These are phyloP conservation scores for Epinephelus cyanopodus DNA, from an alignment of 2,113 vertebrate genomes.

Conservation along the genomic window DNA sequence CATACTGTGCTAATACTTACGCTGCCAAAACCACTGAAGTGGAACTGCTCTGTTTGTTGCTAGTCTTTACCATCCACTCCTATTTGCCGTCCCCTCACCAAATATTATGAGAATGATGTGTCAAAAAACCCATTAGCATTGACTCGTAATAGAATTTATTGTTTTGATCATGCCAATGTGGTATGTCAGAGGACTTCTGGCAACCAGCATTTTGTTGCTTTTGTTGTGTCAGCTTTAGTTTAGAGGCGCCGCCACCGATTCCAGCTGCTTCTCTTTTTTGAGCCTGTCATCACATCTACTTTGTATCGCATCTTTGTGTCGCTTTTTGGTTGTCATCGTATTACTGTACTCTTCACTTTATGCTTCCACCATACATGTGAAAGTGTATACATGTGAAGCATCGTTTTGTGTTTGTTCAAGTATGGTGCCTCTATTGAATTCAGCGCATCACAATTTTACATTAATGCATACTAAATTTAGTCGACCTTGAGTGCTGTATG, in stretches of 20 bases:
- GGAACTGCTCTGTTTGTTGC: constrained; percentile 67
- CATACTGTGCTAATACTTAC: constrained; percentile 70
- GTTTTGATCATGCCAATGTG: constrained; percentile 60
- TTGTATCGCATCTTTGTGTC: constrained; percentile 82
- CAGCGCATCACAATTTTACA: constrained; percentile 63
- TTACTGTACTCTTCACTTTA: constrained; percentile 77
- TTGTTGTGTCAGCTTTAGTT: constrained; percentile 81
- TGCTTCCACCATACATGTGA: constrained; percentile 81
- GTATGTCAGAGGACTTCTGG: constrained; percentile 64
- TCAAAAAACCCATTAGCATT: constrained; percentile 51
- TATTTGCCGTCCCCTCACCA: constrained; percentile 58
- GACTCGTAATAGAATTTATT: constrained; percentile 55
- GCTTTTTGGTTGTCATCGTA: constrained; percentile 84
- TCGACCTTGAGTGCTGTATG: constrained; percentile 52
- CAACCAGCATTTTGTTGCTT: constrained; percentile 77
- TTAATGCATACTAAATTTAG: constrained; percentile 70
- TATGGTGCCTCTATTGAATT: constrained; percentile 82
- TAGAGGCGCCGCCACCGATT: constrained; percentile 79
- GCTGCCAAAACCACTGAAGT: constrained; percentile 70
- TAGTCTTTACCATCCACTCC: constrained; percentile 50
- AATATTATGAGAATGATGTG: constrained; percentile 55
- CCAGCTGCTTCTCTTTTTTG: constrained; percentile 83
- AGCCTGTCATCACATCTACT: constrained; percentile 85
- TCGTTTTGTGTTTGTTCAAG: constrained; percentile 76
- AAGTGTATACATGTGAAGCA: constrained; percentile 81